Base-by-base conservation (phyloP, 2,888 invertebrate genomes). In the Dryadula phaetusa region DNA sequence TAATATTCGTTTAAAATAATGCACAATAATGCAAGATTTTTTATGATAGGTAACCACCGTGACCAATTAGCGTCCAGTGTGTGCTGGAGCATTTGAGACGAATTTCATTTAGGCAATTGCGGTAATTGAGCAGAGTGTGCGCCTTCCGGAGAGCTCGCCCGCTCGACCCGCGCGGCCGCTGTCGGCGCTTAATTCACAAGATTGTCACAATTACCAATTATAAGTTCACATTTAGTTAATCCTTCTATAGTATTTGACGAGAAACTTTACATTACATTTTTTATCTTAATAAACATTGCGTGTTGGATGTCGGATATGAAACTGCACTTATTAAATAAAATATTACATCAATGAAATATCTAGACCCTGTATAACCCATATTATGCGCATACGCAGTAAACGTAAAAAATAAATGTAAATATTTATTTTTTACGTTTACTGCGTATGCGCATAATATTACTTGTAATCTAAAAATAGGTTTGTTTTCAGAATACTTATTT, bases 91-190 rank as follows among this genome's bases (percentile, higher is more conserved):
- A 67, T 62, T 82, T 81, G 78, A 88, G 87, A 87, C 88, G 87
- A 88, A 90, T 89, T 89, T 88, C 87, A 90, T 91, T 92, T 86
- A 83, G 88, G 86, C 92, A 91, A 91, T 92, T 92, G 90, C 84
- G 77, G 88, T 91, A 92, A 92, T 92, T 92, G 90, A 84, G 79
- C 82, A 79, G 82, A 82, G 82, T 78, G 82, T 78, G 79, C 83
- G 84, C 82, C 87, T 91, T 91, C 92, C 92, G 90, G 88, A 88
- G 80, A 80, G 73, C 75, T 76, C 77, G 77, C 72, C 78, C 76
- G 79, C 82, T 79, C 82, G 81, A 84, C 84, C 84, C 85, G 79
- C 80, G 77, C 63, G 66, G 68, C 14, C 34, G 16, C 37, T 22
- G 22, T 18, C 49, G 56, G 40, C 56, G 56, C 58, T 28, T 28